Evolutionary conservation across 1,140 invertebrate genomes (phyloP).

Genomic region (Drepana arcuata): DNA sequence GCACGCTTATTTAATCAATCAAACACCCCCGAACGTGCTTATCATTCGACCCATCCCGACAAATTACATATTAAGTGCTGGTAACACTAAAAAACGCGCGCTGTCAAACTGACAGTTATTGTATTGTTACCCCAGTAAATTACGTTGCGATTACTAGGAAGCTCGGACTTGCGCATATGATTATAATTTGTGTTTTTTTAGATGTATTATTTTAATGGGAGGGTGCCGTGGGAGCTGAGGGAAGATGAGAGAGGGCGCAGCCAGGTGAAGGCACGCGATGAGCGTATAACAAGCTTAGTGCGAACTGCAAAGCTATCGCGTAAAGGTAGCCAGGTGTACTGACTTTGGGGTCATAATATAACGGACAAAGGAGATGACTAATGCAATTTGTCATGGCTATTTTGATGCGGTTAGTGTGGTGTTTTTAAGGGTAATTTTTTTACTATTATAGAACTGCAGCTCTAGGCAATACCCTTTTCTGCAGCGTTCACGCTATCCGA

Average conservation of each 20-base stretch:
- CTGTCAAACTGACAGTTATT: slow-evolving; percentile 47
- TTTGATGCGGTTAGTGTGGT: neutral
- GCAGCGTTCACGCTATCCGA: too few relatives aligned
- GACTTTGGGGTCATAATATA: slow-evolving; percentile 28
- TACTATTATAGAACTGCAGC: too few relatives aligned
- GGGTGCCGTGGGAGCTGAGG: slow-evolving; percentile 49
- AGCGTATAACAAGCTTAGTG: slow-evolving; percentile 35
- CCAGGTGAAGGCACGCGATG: slow-evolving; percentile 46
- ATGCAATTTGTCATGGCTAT: slow-evolving; percentile 7
- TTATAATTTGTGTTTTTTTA: slow-evolving; percentile 63
- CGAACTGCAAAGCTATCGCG: too few relatives aligned
- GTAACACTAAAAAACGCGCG: slow-evolving; percentile 51
- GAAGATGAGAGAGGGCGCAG: slow-evolving; percentile 27
- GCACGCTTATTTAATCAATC: slow-evolving; percentile 68
- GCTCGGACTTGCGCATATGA: slow-evolving; percentile 42
- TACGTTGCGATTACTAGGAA: slow-evolving; percentile 27
- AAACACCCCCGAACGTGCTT: slow-evolving; percentile 43
- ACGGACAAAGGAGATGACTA: slow-evolving; percentile 4
- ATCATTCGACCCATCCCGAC: slow-evolving; percentile 51
- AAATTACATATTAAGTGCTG: slow-evolving; percentile 64
- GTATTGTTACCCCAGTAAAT: slow-evolving; percentile 1
- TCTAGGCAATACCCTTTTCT: too few relatives aligned
- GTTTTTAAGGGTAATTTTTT: neutral
- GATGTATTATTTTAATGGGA: slow-evolving; percentile 48
- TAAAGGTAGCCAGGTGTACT: slow-evolving; percentile 34